These are phyloP conservation scores for Pristionchus arcanus DNA, from an alignment of 2,888 invertebrate species.

Conservation along the genomic window DNA sequence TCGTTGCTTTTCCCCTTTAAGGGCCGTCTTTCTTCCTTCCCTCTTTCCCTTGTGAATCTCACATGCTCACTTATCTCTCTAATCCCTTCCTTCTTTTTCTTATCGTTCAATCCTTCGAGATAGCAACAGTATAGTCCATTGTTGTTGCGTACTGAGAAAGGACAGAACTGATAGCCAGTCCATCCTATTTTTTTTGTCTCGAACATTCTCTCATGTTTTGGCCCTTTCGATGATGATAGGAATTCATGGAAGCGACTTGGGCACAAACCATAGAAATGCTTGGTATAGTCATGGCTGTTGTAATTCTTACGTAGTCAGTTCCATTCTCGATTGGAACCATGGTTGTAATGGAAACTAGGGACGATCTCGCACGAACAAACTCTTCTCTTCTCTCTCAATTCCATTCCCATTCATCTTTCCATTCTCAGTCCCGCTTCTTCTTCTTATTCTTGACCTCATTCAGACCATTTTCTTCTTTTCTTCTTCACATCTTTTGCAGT, in stretches of 20 bases:
- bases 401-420: background rate
- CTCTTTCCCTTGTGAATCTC: constrained; percentile 57
- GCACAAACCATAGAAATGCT: no score
- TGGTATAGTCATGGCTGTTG: background rate
- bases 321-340: background rate
- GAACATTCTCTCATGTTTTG: background rate
- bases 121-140: background rate
- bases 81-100: constrained; percentile 22
- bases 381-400: no score
- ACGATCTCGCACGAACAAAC: background rate
- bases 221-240: background rate
- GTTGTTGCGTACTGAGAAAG: background rate
- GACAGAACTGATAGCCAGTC: background rate
- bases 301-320: background rate
- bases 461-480: background rate
- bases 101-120: background rate
- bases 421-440: background rate
- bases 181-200: background rate
- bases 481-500: background rate
- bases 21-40: background rate
- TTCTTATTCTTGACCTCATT: background rate
- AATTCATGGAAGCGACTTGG: no score
- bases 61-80: constrained; percentile 53
- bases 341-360: background rate
- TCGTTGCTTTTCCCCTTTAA: background rate